A percentile compares a stretch with the other conserved stretches of the same genome.
phyloP scores from a whole-genome alignment of 2,888 invertebrate genomes.

The Lysandra coridon region DNA sequence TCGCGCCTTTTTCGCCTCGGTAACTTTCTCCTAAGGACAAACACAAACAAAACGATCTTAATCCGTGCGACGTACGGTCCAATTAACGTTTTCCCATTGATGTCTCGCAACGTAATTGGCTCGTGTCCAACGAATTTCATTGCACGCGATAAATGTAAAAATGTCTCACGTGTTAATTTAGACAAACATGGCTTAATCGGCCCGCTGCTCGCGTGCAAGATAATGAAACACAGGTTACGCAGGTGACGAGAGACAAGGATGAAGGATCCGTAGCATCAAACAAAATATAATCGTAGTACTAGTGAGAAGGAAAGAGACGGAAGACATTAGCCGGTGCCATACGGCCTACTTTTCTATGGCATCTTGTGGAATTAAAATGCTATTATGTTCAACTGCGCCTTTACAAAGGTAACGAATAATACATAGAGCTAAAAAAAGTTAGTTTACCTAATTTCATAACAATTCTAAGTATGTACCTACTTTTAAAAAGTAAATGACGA shows the following conservation, averaged over 20 bases:
- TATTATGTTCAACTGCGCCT: constrained; percentile 69
- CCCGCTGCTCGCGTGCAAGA: constrained; percentile 52
- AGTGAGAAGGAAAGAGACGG: constrained; percentile 63
- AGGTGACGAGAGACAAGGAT: constrained; percentile 75
- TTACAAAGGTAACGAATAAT: constrained; percentile 54
- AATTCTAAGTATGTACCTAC: not conserved
- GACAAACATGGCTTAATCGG: constrained; percentile 49
- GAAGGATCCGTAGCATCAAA: constrained; percentile 70
- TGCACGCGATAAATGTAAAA: constrained; percentile 46
- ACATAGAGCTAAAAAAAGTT: constrained; percentile 50
- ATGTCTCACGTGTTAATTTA: constrained; percentile 39
- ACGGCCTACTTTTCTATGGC: constrained; percentile 66
- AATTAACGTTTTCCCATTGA: constrained; percentile 38
- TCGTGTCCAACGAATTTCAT: constrained; percentile 57
- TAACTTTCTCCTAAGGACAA: constrained; percentile 83
- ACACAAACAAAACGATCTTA: constrained; percentile 21
- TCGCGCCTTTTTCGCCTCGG: constrained; percentile 89
- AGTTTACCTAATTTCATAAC: constrained; percentile 24
- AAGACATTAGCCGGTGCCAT: constrained; percentile 59
- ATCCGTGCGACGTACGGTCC: constrained; percentile 22
- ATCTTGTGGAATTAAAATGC: constrained; percentile 53
- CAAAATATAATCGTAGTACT: constrained; percentile 65
- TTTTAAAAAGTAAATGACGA: not conserved
- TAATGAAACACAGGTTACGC: constrained; percentile 72
- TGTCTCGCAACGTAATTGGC: constrained; percentile 53